Evolutionary conservation across 2,113 vertebrate species (phyloP), one percentile per base, ranked within the genome.

Genomic region (Taxidea taxus): DNA sequence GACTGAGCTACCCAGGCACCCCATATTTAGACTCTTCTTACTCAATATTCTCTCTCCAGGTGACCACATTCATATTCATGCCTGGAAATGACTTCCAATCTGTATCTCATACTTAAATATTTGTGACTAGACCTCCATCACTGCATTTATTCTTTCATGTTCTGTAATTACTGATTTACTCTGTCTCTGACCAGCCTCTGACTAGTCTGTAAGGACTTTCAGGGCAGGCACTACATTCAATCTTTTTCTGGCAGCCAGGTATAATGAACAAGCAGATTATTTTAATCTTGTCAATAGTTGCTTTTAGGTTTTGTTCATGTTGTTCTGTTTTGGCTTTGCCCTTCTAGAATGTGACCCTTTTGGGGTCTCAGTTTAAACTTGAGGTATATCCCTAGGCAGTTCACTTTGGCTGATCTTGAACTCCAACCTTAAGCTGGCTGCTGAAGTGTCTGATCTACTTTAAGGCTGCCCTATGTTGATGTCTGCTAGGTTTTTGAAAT

Each of bases 261-360:
- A 0, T 78, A 90, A 90, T 34, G 9, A 21, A 78, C 34, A 96
- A 80, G 68, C 25, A 91, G 42, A 80, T 84, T 97, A 58, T 94
- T 68, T 94, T 70, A 97, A 56, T 62, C 62, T 16, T 80, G 4
- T 85, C 62, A 21, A 66, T 66, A n/a, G 18, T 84, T 94, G 23
- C 18, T 85, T 91, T 97, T 96, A 75, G 47, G 47, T 20, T 90
- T 95, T 82, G 47, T 90, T 96, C 87, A 39, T 78, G 34, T 8
- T 87, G 0, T 87, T 84, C 9, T 90, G 0, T 39, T 88, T 93
- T 16, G 78, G 25, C 37, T 84, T 90, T 96, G 51, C n/a, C n/a
- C 3, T 86, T 81, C 54, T 85, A 80, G 54, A 94, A 66, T 47
- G n/a, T 78, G 77, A 72, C 34, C 21, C 21, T 85, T 86, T 95